Evolutionary conservation across 2,113 vertebrate genomes (phyloP).

Genomic region (Procavia capensis): DNA sequence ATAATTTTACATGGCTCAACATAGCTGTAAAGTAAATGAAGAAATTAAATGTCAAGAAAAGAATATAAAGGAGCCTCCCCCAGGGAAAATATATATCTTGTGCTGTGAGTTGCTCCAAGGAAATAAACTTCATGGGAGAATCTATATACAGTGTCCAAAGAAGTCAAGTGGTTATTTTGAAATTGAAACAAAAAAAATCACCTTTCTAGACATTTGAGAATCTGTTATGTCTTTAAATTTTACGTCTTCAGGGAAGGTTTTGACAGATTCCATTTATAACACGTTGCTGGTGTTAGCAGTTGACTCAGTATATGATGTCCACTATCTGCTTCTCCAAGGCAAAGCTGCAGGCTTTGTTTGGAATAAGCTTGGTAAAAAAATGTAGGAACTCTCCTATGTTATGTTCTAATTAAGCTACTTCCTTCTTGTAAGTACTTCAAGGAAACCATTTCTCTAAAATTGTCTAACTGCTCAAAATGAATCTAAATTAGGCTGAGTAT

Average conservation of each 20-base stretch:
- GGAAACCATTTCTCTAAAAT: not conserved
- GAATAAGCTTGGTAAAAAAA: not conserved
- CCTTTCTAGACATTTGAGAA: conserved; percentile 13
- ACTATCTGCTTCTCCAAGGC: not conserved
- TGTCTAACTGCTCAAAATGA: accelerated
- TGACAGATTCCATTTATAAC: conserved; percentile 1
- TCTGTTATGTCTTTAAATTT: conserved; percentile 26
- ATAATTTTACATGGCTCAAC: conserved; percentile 57
- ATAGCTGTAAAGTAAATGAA: conserved; percentile 26
- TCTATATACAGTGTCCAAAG: not conserved
- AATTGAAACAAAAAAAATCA: conserved; percentile 30
- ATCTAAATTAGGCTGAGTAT: not conserved
- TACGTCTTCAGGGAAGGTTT: conserved; percentile 19
- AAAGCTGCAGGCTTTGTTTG: not conserved
- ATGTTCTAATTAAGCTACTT: not conserved
- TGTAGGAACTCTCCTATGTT: not conserved
- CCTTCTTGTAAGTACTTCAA: not conserved
- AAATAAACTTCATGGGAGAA: not conserved
- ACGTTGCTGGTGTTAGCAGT: not conserved
- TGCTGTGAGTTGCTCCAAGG: not conserved
- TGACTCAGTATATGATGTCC: not conserved
- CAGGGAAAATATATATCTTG: not conserved
- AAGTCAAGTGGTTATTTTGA: not conserved
- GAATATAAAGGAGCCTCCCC: not conserved
- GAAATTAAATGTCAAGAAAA: conserved; percentile 33